Base-by-base conservation (phyloP, 2,113 vertebrate genomes). In the Pangasianodon hypophthalmus region DNA sequence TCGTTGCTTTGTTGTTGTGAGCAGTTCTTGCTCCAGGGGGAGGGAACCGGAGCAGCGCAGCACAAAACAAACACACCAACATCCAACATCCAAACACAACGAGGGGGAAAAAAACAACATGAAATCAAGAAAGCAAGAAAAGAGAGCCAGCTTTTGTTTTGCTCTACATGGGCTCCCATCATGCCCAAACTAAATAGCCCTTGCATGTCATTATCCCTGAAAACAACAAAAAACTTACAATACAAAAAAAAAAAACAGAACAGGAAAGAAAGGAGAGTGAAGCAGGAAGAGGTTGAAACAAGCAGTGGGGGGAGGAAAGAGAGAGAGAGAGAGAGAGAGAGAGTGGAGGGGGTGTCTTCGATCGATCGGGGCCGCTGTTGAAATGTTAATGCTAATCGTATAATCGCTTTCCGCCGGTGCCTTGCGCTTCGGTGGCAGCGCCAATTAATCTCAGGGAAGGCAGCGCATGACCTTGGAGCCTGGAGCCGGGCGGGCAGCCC, bases 401-500 rank as follows among this genome's bases (percentile, higher is more conserved):
- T 97, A 96, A 96, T 94, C 92, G 96, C 94, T 95, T 95, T 96
- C 96, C 94, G 95, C 96, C 95, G 94, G 95, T 95, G 93, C 96
- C 96, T 96, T 94, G 96, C 96, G 95, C 95, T 96, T 93, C 96
- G 93, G 94, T 97, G 97, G 97, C 97, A 98, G 98, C 97, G 97
- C 97, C 98, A 98, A 99, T 99, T 99, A 97, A 99, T 99, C 98
- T 99, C 97, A 95, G 97, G 96, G 96, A 95, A 94, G 93, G 93
- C 95, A 95, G 97, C 96, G 93, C 96, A 91, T 97, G 98, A 98
- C 98, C 98, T 97, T 96, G 93, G 96, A 92, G 97, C 96, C 91
- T 73, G 95, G 92, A 95, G 97, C 97, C 94, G 95, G 97, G 97
- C 95, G 96, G 94, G 96, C 96, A 94, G 96, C 97, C 97, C 96